Base-by-base conservation (phyloP, 2,797 vertebrate genomes). In the Tarsius wallacei region DNA sequence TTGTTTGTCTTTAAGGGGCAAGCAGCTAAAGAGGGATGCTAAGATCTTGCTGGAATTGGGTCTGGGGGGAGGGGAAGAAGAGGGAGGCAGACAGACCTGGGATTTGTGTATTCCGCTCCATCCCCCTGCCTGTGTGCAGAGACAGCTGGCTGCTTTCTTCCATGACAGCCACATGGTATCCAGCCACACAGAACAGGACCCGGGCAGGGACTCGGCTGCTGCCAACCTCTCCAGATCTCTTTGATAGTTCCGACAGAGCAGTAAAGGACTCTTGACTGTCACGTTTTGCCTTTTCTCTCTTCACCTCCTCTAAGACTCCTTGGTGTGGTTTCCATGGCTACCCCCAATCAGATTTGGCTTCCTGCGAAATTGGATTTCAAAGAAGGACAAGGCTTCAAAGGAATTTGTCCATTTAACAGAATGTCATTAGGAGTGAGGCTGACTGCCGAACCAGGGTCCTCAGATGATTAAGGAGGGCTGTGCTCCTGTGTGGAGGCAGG, bases 381-480 rank as follows among this genome's bases (percentile, higher is more conserved):
- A 96, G 98, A 98, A 97, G 98, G 98, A 98, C 98, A 97, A 98
- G 98, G 98, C 98, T 99, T 99, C 98, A 98, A 97, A 99, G 98
- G 98, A 98, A 99, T 99, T 98, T 98, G 98, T 98, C 98, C 98
- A 97, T 98, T 99, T 99, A 99, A 98, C 98, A 98, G 98, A 98
- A 98, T 97, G 98, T 96, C 98, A 96, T 97, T 98, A 97, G 98
- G 98, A 98, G 95, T 90, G 97, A 98, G 98, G 97, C 97, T 95
- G 98, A 89, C 98, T 98, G 98, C 97, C 96, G 98, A 98, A 98
- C 77, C 92, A 53, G 97, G 96, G 97, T 94, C 97, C 97, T 96
- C 80, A 87, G 98, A 97, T 96, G 97, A 98, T 98, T 96, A 98
- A 98, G 98, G 98, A 98, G 93, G 96, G 95, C 88, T 81, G 96